Percentiles rank a stretch among this genome's conserved stretches.
phyloP scores from a whole-genome alignment of 2,888 invertebrate genomes.

The Habroteleia sp. region DNA sequence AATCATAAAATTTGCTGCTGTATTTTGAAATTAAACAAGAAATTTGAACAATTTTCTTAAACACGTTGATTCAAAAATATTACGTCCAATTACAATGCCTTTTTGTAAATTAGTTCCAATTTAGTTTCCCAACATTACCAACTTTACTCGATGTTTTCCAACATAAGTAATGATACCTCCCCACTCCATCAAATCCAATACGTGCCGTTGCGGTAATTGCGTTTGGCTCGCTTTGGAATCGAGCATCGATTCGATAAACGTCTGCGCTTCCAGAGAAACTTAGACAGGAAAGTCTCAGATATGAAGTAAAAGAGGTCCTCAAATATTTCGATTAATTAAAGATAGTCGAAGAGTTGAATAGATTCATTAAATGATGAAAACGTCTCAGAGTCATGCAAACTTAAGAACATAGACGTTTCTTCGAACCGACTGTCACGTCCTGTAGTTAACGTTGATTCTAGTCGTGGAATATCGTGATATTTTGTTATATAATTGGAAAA shows the following conservation, averaged over 20 bases:
- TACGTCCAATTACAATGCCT: constrained; percentile 4
- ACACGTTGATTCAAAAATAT: constrained; percentile 2
- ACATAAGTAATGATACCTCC: constrained; percentile 50
- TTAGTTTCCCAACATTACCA: constrained; percentile 16
- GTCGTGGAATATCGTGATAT: constrained; percentile 9
- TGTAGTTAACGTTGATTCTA: constrained; percentile 18
- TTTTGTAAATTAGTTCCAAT: constrained; percentile 13
- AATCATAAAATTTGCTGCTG: not conserved
- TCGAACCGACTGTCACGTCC: constrained; percentile 38
- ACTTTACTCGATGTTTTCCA: constrained; percentile 35
- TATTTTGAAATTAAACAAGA: not conserved
- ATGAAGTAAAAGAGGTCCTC: constrained; percentile 57
- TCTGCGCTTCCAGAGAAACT: constrained; percentile 42
- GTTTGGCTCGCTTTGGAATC: constrained; percentile 51
- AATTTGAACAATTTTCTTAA: not conserved
- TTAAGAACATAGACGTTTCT: constrained; percentile 44
- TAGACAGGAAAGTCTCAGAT: constrained; percentile 49
- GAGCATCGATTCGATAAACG: constrained; percentile 60
- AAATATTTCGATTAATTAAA: constrained; percentile 63
- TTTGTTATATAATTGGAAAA: constrained; percentile 24
- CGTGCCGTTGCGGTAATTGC: constrained; percentile 56
- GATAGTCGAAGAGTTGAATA: constrained; percentile 55
- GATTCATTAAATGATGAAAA: constrained; percentile 60
- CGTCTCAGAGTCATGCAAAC: constrained; percentile 52
- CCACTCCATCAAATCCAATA: constrained; percentile 35